Evolutionary conservation across 2,888 invertebrate species (phyloP).

Genomic region (Zelleria hepariella): DNA sequence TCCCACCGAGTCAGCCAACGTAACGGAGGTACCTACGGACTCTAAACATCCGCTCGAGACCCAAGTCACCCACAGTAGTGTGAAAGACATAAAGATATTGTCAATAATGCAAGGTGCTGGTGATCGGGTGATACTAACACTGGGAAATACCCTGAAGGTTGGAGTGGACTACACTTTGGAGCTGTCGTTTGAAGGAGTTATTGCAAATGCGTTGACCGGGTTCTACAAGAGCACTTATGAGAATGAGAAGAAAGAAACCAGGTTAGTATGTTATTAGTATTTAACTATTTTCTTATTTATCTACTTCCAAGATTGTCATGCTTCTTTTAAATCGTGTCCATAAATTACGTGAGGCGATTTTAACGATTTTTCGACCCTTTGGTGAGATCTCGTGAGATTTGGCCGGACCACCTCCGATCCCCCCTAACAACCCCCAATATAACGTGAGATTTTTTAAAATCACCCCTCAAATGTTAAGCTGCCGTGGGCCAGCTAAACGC

Average conservation of each 20-base stretch:
- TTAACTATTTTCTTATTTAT: too few species aligned
- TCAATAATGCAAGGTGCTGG: constrained; percentile 40
- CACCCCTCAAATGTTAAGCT: too few species aligned
- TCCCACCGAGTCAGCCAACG: constrained; percentile 1
- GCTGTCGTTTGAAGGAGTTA: constrained; percentile 65
- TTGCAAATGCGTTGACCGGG: constrained; percentile 75
- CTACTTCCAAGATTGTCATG: too few species aligned
- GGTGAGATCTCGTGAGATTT: too few species aligned
- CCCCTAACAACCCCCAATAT: too few species aligned
- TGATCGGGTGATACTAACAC: constrained; percentile 41
- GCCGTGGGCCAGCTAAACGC: too few species aligned
- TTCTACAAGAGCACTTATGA: constrained; percentile 78
- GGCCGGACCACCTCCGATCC: too few species aligned
- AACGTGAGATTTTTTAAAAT: too few species aligned
- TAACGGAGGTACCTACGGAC: not conserved
- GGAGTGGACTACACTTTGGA: constrained; percentile 69
- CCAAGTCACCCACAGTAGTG: constrained; percentile 51
- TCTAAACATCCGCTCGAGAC: constrained; percentile 26
- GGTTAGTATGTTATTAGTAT: constrained; percentile 33
- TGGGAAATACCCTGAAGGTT: constrained; percentile 49
- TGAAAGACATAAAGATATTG: constrained; percentile 42
- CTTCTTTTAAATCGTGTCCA: too few species aligned
- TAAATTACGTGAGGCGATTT: too few species aligned
- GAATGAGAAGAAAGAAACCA: constrained; percentile 48
- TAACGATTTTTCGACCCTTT: too few species aligned